Evolutionary conservation across 2,888 invertebrate species (phyloP).

Genomic region (Sinopyrophorus schimmeli): DNA sequence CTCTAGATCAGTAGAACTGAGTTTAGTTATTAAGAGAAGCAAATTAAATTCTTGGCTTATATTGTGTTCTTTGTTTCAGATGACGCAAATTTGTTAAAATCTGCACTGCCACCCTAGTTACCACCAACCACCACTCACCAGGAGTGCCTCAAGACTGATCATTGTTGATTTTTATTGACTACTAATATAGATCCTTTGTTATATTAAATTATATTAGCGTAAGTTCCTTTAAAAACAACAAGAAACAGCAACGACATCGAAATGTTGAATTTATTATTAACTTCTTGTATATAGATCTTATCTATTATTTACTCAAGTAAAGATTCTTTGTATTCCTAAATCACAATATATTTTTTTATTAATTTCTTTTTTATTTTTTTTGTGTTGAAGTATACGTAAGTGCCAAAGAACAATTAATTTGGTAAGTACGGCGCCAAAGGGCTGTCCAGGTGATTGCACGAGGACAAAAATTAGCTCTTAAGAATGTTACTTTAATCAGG

Average conservation of each 20-base stretch:
- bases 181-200: conserved; percentile 49
- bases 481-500: conserved; percentile 16
- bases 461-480: conserved; percentile 6
- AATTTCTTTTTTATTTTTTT: conserved; percentile 22
- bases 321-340: conserved; percentile 19
- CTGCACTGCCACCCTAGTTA: conserved; percentile 56
- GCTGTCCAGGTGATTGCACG: conserved; percentile 14
- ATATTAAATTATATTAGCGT: conserved; percentile 56
- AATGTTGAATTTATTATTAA: conserved; percentile 25
- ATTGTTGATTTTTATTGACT: conserved; percentile 55
- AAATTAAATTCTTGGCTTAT: no score
- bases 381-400: conserved; percentile 6
- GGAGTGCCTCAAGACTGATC: conserved; percentile 56
- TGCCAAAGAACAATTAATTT: no score
- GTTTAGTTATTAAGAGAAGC: no score
- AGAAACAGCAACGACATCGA: conserved; percentile 24
- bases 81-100: conserved; percentile 42
- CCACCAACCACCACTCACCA: conserved; percentile 50
- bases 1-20: no score
- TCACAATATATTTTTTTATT: conserved; percentile 17
- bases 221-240: conserved; percentile 50
- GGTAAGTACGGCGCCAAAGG: no score
- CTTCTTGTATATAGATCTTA: conserved; percentile 26
- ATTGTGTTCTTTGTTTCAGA: conserved; percentile 47
- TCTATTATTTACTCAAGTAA: conserved; percentile 16